Evolutionary conservation across 2,797 vertebrate genomes (phyloP).

Genomic region (Ambastaia sidthimunki): DNA sequence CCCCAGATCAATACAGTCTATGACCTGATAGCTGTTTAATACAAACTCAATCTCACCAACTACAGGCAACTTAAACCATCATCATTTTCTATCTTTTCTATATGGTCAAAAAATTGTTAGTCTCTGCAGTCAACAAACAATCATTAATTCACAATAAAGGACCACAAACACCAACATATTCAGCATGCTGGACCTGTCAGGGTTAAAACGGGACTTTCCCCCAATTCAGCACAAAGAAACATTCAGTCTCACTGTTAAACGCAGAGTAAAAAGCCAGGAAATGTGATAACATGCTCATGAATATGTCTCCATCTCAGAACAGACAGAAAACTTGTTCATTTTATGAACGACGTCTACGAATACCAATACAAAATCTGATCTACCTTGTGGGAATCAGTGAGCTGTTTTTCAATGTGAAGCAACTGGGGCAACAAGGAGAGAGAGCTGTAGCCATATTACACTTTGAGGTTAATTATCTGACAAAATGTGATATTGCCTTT

Average conservation of each 20-base stretch:
- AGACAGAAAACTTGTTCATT: constrained; percentile 41
- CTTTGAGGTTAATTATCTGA: constrained; percentile 11
- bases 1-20: constrained; percentile 24
- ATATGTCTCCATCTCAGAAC: constrained; percentile 20
- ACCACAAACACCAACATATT: constrained; percentile 17
- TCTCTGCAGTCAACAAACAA: neutral
- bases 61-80: neutral
- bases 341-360: constrained; percentile 5
- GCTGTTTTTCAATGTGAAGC: constrained; percentile 11
- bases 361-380: constrained; percentile 26
- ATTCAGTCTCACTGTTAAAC: neutral
- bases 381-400: neutral
- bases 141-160: neutral
- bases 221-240: neutral
- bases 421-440: neutral
- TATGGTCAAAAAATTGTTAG: neutral
- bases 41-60: constrained; percentile 25
- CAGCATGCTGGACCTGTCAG: neutral
- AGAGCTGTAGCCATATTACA: neutral
- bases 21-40: constrained; percentile 10
- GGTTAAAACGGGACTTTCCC: neutral
- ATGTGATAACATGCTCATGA: neutral
- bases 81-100: neutral
- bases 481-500: neutral
- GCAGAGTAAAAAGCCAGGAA: neutral